Conservation (phyloP, 2,888 invertebrate species). For the Sarcophaga carnaria region DNA sequence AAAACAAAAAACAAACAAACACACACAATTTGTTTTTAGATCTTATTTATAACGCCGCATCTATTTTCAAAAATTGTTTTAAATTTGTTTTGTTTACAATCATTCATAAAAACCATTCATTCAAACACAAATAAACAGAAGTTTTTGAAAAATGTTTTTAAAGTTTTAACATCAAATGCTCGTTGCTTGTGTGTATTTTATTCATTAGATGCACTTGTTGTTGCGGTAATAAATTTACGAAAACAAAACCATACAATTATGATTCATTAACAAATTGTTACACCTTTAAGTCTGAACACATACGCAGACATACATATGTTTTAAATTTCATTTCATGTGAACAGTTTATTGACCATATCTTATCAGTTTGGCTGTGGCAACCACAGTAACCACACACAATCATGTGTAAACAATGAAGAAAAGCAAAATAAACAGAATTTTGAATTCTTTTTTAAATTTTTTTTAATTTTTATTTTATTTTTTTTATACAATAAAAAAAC, state of each 20-base stretch:
- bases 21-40: background rate
- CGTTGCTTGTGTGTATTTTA: background rate
- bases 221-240: background rate
- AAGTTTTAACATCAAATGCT: too few relatives aligned
- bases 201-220: background rate
- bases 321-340: background rate
- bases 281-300: background rate
- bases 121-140: conserved; percentile 1
- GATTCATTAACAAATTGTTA: conserved; percentile 22
- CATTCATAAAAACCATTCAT: background rate
- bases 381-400: background rate
- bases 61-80: too few relatives aligned
- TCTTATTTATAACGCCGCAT: too few relatives aligned
- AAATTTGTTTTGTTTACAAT: background rate
- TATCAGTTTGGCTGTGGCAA: conserved; percentile 29
- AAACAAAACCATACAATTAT: conserved; percentile 4
- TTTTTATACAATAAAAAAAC: background rate
- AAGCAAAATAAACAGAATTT: background rate
- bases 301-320: background rate
- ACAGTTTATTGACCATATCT: conserved; percentile 44
- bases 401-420: background rate
- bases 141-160: too few relatives aligned
- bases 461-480: too few relatives aligned
- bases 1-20: background rate
- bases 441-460: background rate